These are phyloP conservation scores for Argopecten irradians DNA, from an alignment of 1,140 invertebrate species.

Conservation along the genomic window DNA sequence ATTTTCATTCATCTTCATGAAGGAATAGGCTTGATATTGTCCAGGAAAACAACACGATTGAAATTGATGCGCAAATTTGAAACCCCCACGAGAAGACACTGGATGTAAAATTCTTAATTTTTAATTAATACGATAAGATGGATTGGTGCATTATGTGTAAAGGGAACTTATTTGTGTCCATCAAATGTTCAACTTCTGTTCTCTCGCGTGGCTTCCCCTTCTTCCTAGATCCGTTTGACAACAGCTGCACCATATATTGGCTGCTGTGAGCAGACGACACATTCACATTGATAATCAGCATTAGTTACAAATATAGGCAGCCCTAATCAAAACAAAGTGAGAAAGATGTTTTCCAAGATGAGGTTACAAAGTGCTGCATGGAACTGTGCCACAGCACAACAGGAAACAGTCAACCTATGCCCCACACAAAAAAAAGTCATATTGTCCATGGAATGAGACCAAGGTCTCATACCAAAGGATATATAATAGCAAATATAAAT, in stretches of 20 bases:
- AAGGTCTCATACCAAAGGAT: too few species aligned
- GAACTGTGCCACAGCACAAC: not conserved
- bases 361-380: not conserved
- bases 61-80: constrained; percentile 16
- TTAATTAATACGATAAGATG: constrained; percentile 19
- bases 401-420: too few species aligned
- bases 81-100: not conserved
- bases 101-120: constrained; percentile 3
- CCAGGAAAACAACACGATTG: not conserved
- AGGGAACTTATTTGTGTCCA: constrained; percentile 17
- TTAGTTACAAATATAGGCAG: not conserved
- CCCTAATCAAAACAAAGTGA: not conserved
- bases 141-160: constrained; percentile 17
- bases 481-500: too few species aligned
- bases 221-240: not conserved
- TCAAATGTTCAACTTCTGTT: not conserved
- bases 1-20: constrained; percentile 18
- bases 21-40: constrained; percentile 17
- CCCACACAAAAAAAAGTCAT: too few species aligned
- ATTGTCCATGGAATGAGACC: not conserved
- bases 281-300: not conserved
- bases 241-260: not conserved
- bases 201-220: not conserved
- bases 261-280: not conserved
- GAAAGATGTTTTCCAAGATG: not conserved